Conservation (phyloP, 1,140 invertebrate genomes). For the Lepidostoma basale region DNA sequence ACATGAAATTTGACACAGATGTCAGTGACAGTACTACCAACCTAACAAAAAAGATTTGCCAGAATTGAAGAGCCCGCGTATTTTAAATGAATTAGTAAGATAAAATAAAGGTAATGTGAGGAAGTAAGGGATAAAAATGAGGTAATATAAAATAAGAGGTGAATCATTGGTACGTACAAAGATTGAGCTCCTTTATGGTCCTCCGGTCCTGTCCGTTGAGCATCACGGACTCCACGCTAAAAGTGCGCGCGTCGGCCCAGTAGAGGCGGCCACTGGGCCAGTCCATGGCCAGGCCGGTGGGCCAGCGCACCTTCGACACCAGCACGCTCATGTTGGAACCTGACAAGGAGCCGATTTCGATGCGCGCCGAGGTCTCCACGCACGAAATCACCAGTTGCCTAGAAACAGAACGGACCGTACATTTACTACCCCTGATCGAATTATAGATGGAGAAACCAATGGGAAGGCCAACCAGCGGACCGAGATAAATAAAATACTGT, state of each 20-base stretch:
- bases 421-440: no score
- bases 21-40: no score
- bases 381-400: conserved; percentile 54
- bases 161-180: neutral
- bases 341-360: conserved; percentile 72
- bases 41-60: no score
- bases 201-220: conserved; percentile 71
- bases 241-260: conserved; percentile 76
- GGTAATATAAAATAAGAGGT: neutral
- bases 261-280: conserved; percentile 71
- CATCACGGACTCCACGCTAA: conserved; percentile 69
- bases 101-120: no score
- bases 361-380: conserved; percentile 56
- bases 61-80: no score
- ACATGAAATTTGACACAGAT: no score
- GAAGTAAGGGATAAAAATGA: no score
- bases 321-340: conserved; percentile 66
- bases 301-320: conserved; percentile 66
- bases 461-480: no score
- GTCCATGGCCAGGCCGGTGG: conserved; percentile 74
- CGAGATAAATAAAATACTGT: no score
- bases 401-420: conserved; percentile 46
- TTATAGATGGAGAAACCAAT: no score
- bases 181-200: conserved; percentile 61
- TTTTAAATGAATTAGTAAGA: no score